phyloP scores from a whole-genome alignment of 2,113 vertebrate genomes.

The Megaceryle maxima region DNA sequence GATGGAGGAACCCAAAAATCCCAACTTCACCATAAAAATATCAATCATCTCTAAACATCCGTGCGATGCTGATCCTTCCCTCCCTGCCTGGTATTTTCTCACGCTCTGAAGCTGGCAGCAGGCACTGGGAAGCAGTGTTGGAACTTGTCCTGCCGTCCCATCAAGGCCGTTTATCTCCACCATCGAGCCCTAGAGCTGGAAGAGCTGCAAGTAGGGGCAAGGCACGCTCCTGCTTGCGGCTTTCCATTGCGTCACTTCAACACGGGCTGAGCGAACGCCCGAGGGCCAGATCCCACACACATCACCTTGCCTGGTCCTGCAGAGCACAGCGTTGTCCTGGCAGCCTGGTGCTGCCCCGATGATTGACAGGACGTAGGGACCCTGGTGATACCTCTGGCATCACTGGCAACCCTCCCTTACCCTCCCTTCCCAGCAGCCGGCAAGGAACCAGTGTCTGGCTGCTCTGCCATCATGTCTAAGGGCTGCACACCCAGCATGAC shows the following conservation, averaged over 20 bases:
- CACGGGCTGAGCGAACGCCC: background rate
- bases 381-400: background rate
- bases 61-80: slow-evolving; percentile 50
- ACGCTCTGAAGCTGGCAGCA: slow-evolving; percentile 73
- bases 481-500: background rate
- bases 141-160: slow-evolving; percentile 70
- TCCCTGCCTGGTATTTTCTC: slow-evolving; percentile 73
- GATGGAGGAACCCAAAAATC: slow-evolving; percentile 42
- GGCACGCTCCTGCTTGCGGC: slow-evolving; percentile 49
- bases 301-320: slow-evolving; percentile 26
- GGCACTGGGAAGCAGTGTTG: slow-evolving; percentile 46
- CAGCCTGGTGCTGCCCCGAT: accelerated
- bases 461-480: accelerated
- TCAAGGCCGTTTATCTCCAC: slow-evolving; percentile 55
- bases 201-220: slow-evolving; percentile 65
- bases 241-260: slow-evolving; percentile 44
- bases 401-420: background rate
- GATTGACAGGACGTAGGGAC: background rate
- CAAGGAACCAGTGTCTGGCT: accelerated
- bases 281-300: slow-evolving; percentile 47
- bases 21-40: slow-evolving; percentile 56
- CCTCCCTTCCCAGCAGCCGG: background rate
- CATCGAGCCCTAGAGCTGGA: slow-evolving; percentile 63
- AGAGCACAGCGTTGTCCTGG: background rate
- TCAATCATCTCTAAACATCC: slow-evolving; percentile 63